Conservation (phyloP, 2,113 vertebrate genomes). For the Myrmecobius fasciatus region DNA sequence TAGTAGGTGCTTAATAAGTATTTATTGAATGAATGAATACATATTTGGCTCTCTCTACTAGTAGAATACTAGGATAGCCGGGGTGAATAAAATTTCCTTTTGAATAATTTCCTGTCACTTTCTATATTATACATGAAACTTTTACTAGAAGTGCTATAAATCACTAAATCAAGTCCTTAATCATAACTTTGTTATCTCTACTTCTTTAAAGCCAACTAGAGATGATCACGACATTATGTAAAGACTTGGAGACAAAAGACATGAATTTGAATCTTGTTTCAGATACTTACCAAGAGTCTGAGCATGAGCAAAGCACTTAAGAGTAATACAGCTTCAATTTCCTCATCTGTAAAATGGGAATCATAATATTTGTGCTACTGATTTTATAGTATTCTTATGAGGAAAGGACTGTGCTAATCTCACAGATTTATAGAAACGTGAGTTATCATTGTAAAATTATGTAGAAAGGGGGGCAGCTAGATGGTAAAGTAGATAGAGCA, state of each 20-base stretch:
- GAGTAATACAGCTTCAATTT: background rate
- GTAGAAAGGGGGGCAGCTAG: too few relatives aligned
- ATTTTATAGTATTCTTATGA: background rate
- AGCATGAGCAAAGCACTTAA: background rate
- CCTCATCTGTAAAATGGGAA: background rate
- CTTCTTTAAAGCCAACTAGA: background rate
- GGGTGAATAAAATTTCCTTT: constrained; percentile 19
- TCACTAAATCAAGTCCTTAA: constrained; percentile 60
- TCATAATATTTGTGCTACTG: background rate
- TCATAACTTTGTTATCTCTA: background rate
- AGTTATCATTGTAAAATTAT: background rate
- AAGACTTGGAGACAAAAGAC: background rate
- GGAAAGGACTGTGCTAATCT: background rate
- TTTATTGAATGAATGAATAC: background rate
- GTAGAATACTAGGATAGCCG: background rate
- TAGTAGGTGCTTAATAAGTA: background rate
- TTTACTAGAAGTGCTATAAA: constrained; percentile 65
- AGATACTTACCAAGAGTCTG: background rate
- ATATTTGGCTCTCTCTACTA: background rate
- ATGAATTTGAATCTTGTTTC: background rate
- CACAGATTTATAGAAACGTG: background rate
- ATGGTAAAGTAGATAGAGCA: too few relatives aligned
- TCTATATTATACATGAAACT: background rate
- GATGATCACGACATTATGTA: background rate
- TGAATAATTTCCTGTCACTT: constrained; percentile 13